These are phyloP conservation scores for Hoplostethus atlanticus DNA, from an alignment of 2,797 vertebrate genomes.

Conservation along the genomic window DNA sequence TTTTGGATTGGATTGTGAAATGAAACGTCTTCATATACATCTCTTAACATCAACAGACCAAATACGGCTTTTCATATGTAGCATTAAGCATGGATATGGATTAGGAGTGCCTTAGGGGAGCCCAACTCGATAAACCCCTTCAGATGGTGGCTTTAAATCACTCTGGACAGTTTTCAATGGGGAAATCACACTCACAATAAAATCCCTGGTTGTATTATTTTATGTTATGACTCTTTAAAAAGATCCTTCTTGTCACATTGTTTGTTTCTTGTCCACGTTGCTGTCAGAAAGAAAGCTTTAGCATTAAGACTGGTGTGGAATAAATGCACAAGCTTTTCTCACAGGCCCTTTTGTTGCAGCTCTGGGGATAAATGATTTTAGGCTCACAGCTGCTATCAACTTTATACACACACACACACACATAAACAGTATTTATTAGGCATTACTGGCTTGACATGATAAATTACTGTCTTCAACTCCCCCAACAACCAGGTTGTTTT, in stretches of 20 bases:
- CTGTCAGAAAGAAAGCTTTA: neutral
- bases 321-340: neutral
- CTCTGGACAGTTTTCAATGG: neutral
- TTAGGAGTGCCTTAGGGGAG: neutral
- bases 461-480: too few species aligned
- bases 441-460: neutral
- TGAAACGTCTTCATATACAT: conserved; percentile 4
- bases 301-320: neutral
- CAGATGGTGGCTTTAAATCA: conserved; percentile 7
- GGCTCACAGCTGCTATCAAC: neutral
- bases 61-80: neutral
- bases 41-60: neutral
- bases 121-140: conserved; percentile 1
- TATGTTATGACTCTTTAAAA: neutral
- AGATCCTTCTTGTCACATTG: neutral
- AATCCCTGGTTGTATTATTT: neutral
- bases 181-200: neutral
- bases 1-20: conserved; percentile 5
- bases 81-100: neutral
- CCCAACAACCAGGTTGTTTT: too few species aligned
- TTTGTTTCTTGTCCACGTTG: neutral
- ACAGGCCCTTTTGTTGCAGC: neutral
- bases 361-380: neutral
- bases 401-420: neutral
- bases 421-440: neutral